A percentile compares a stretch with the other conserved stretches of the same genome.
These are phyloP conservation scores for Orientallactaga bullata DNA, from an alignment of 2,113 vertebrate genomes.

Conservation along the genomic window DNA sequence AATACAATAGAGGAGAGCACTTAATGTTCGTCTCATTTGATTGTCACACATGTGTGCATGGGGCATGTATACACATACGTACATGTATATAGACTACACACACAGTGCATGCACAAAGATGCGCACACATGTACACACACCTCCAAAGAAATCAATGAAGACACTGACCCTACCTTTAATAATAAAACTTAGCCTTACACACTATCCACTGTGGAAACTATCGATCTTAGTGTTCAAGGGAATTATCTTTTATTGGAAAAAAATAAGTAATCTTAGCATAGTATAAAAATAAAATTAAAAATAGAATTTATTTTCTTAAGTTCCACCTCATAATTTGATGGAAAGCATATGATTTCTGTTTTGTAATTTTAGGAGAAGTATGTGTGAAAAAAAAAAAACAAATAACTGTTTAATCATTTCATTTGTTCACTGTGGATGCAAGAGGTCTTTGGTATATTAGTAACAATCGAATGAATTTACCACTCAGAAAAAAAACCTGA, in stretches of 20 bases:
- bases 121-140: too few relatives aligned
- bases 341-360: conserved; percentile 28
- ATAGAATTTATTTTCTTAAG: neutral
- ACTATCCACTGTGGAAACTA: neutral
- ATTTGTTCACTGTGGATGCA: neutral
- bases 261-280: conserved; percentile 15
- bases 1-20: too few relatives aligned
- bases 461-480: neutral
- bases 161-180: neutral
- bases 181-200: neutral
- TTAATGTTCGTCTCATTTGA: too few relatives aligned
- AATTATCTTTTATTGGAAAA: conserved; percentile 32
- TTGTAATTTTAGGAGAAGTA: neutral
- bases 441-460: neutral
- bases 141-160: too few relatives aligned
- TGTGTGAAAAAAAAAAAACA: neutral
- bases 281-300: conserved; percentile 53
- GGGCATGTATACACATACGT: too few relatives aligned
- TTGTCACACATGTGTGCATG: too few relatives aligned
- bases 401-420: neutral
- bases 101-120: too few relatives aligned
- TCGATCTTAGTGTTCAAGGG: neutral
- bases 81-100: too few relatives aligned
- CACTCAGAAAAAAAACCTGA: neutral
- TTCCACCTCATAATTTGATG: conserved; percentile 20